Evolutionary conservation across 2,113 vertebrate species (phyloP).

Genomic region (Phaethornis superciliosus): DNA sequence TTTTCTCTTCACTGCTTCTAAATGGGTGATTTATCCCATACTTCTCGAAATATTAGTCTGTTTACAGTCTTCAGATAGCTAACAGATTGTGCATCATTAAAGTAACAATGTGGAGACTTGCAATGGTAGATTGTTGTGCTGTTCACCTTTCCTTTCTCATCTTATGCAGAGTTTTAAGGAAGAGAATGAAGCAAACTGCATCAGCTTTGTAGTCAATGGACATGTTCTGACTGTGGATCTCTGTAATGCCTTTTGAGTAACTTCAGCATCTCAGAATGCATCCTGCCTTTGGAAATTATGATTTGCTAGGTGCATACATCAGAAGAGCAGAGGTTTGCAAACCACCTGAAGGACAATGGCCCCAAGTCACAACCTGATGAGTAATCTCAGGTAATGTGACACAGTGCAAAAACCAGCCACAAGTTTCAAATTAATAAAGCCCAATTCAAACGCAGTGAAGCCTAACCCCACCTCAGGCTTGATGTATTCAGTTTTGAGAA

Average conservation of each 20-base stretch:
- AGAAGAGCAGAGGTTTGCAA: not conserved
- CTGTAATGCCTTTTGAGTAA: not conserved
- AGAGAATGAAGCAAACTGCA: not conserved
- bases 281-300: not conserved
- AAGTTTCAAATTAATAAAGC: not conserved
- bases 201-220: not conserved
- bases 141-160: slow-evolving; percentile 31
- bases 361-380: not conserved
- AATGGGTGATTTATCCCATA: slow-evolving; percentile 70
- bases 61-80: slow-evolving; percentile 58
- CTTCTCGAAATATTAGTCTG: slow-evolving; percentile 67
- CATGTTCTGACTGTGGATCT: not conserved
- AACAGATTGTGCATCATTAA: slow-evolving; percentile 59
- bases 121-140: not conserved
- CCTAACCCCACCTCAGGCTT: not conserved
- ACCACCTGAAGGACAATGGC: not conserved
- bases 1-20: slow-evolving; percentile 68
- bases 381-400: not conserved
- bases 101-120: slow-evolving; percentile 16
- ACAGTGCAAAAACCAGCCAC: not conserved
- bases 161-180: not conserved
- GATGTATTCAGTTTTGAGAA: not conserved
- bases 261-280: not conserved
- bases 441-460: not conserved
- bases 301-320: not conserved